Conservation (phyloP, 2,797 vertebrate genomes). For the Amblyraja radiata region DNA sequence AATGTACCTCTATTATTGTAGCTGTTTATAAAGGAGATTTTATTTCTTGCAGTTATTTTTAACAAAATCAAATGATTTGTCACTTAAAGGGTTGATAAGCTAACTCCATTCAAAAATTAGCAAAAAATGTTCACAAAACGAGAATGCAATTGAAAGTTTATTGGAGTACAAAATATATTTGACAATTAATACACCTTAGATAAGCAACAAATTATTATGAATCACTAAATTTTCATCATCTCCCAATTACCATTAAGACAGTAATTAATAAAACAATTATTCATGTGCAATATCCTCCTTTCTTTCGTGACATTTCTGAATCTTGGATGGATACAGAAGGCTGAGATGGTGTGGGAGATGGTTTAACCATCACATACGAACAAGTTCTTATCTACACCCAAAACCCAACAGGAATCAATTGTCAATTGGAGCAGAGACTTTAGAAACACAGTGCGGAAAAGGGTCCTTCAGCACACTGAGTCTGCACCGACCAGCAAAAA, state of each 20-base stretch:
- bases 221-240: neutral
- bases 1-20: neutral
- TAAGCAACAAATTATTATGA: neutral
- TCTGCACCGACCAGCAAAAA: too few species aligned
- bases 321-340: neutral
- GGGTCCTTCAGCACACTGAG: too few species aligned
- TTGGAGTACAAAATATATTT: neutral
- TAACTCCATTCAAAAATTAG: neutral
- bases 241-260: neutral
- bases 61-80: neutral
- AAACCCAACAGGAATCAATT: too few species aligned
- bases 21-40: neutral
- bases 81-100: neutral
- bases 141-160: neutral
- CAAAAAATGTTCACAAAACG: neutral
- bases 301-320: neutral
- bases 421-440: too few species aligned
- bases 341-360: neutral
- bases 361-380: neutral
- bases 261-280: neutral
- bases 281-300: neutral
- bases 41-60: neutral
- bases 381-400: neutral
- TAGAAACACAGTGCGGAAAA: too few species aligned
- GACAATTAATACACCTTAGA: neutral